phyloP scores from a whole-genome alignment of 2,888 invertebrate genomes.

The Hoplodrina blanda region DNA sequence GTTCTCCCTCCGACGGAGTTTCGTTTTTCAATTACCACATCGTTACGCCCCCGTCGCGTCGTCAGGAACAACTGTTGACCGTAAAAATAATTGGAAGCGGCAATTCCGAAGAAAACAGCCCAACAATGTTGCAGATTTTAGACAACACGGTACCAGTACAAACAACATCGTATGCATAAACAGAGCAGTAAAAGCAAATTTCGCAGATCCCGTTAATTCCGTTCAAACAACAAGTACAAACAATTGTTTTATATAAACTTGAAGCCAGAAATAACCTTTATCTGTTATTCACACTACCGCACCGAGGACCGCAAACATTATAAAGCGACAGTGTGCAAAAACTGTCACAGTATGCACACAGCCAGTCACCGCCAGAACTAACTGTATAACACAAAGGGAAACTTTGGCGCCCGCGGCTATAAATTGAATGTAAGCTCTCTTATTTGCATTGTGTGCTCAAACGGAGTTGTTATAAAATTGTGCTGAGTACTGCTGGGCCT shows the following conservation, averaged over 20 bases:
- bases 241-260: conserved; percentile 69
- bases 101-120: conserved; percentile 41
- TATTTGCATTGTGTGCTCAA: conserved; percentile 75
- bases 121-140: conserved; percentile 45
- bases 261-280: conserved; percentile 65
- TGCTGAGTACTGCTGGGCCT: conserved; percentile 50
- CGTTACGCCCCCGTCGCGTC: conserved; percentile 36
- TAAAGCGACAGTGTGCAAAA: conserved; percentile 66
- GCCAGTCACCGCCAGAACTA: conserved; percentile 64
- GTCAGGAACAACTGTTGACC: conserved; percentile 51
- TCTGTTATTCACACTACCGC: conserved; percentile 68
- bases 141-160: conserved; percentile 39
- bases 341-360: conserved; percentile 70
- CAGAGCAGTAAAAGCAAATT: conserved; percentile 60
- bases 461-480: conserved; percentile 67
- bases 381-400: conserved; percentile 71
- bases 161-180: conserved; percentile 52
- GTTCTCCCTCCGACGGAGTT: conserved; percentile 19
- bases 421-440: conserved; percentile 80
- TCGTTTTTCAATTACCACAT: conserved; percentile 55
- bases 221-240: conserved; percentile 65
- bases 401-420: conserved; percentile 72
- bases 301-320: conserved; percentile 60
- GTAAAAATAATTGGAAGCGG: conserved; percentile 57
- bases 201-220: conserved; percentile 61